Conservation (phyloP, 2,113 vertebrate genomes). For the Clinocottus analis region DNA sequence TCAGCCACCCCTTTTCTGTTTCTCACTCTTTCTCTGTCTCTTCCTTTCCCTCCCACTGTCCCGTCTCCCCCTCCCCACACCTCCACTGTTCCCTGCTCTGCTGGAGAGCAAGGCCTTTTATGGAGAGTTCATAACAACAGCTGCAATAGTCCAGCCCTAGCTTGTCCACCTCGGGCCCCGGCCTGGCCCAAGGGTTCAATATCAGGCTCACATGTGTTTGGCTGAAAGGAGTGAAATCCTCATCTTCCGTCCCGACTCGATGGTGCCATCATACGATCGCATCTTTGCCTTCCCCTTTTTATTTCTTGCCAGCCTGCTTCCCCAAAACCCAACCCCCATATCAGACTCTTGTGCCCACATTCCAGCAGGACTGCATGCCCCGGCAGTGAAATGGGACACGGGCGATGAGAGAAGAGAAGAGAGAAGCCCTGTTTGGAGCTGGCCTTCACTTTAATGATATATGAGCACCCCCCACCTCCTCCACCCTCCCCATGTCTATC, state of each 20-base stretch:
- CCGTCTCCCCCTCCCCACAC: not conserved
- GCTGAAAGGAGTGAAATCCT: conserved; percentile 62
- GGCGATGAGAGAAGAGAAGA: conserved; percentile 74
- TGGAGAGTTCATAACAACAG: conserved; percentile 79
- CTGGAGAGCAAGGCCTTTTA: conserved; percentile 69
- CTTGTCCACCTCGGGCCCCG: conserved; percentile 53
- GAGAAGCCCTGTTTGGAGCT: conserved; percentile 80
- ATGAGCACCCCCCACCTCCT: conserved; percentile 54
- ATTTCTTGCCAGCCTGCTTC: conserved; percentile 56
- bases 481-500: conserved; percentile 40
- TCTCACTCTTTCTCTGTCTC: conserved; percentile 37
- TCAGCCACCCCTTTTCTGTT: conserved; percentile 52
- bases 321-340: conserved; percentile 45
- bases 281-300: conserved; percentile 56
- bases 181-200: conserved; percentile 57
- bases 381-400: conserved; percentile 80
- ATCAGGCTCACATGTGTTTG: conserved; percentile 70
- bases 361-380: conserved; percentile 71
- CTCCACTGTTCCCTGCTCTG: conserved; percentile 48
- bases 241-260: conserved; percentile 46
- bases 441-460: conserved; percentile 83
- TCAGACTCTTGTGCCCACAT: conserved; percentile 72
- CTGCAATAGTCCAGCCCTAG: conserved; percentile 69
- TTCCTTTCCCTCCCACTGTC: not conserved
- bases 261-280: conserved; percentile 66